Base-by-base conservation (phyloP, 2,797 vertebrate genomes). In the Notoglanidium macrostoma region DNA sequence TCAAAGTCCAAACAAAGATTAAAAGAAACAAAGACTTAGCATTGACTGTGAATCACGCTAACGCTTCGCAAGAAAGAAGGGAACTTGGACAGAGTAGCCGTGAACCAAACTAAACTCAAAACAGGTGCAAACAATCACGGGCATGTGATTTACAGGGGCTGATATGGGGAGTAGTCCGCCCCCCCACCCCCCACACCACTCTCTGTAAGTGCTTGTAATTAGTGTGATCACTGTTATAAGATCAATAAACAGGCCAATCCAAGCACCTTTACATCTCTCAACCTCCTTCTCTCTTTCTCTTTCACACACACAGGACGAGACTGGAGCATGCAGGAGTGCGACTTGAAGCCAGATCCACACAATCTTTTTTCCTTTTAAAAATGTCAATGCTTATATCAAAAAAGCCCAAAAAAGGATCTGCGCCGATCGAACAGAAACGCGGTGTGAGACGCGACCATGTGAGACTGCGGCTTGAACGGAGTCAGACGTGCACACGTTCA, bases 241-340 rank as follows among this genome's bases (percentile, higher is more conserved):
- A 57, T 57, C 54, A 57, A 57, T 77, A 54, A 12, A 29, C 26
- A 77, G 26, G 3, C 7, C 54, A 57, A 78, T 78, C 51, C 54
- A 78, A 32, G 9, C 46, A 76, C 21, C 40, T 73, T 76, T 29
- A 76, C 76, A 57, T n/a, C 32, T 14, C 57, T 49, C 83, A 67
- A 35, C 55, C 49, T 55, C 63, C 12, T 46, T 40, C 68, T 54
- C 17, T 44, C 19, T 1, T 32, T 83, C 59, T 54, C 59, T 61
- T 44, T 9, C 61, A 70, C n/a, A n/a, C 9, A 85, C 84, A 79
- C 61, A 86, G 76, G 49, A 68, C 8, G 85, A 79, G 5, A 68
- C 21, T 49, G 70, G 26, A 46, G 40, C 7, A 23, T 23, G 11
- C 19, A 40, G 44, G 14, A 54, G 73, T 85, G 59, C n/a, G 46